Evolutionary conservation across 2,797 vertebrate genomes (phyloP).

Genomic region (Hoplostethus atlanticus): DNA sequence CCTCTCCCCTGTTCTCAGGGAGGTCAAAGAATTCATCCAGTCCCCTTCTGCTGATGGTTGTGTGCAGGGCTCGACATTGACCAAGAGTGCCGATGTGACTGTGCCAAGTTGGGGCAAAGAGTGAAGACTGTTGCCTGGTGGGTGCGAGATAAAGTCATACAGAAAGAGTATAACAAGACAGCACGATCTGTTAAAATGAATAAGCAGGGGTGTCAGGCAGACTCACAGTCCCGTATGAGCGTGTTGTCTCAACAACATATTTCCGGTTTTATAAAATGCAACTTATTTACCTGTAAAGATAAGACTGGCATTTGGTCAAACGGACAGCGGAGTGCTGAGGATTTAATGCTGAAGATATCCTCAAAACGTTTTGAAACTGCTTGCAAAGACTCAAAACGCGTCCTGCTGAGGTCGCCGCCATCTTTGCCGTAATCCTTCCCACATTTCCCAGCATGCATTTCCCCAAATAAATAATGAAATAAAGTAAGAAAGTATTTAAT

Average conservation of each 20-base stretch:
- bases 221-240: not conserved
- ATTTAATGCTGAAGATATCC: constrained; percentile 67
- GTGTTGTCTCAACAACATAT: not conserved
- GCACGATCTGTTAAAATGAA: not conserved
- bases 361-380: constrained; percentile 79
- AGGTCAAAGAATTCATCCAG: constrained; percentile 96
- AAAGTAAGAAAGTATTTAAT: not conserved
- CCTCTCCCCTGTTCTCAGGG: constrained; percentile 93
- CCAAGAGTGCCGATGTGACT: constrained; percentile 27
- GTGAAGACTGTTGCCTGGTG: constrained; percentile 45
- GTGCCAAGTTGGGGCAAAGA: constrained; percentile 1
- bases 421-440: constrained; percentile 65
- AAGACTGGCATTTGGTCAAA: constrained; percentile 35
- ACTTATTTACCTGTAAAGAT: constrained; percentile 71
- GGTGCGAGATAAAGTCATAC: constrained; percentile 5
- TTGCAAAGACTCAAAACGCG: constrained; percentile 82
- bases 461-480: not conserved
- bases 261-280: not conserved
- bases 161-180: constrained; percentile 18
- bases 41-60: constrained; percentile 83
- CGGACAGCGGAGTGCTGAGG: constrained; percentile 28
- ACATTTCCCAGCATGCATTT: constrained; percentile 77
- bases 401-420: constrained; percentile 82
- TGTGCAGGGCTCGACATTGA: constrained; percentile 84
- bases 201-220: not conserved